Conservation (phyloP, 53 echinoderm and acorn worm species). For the Paelopatides confundens region DNA sequence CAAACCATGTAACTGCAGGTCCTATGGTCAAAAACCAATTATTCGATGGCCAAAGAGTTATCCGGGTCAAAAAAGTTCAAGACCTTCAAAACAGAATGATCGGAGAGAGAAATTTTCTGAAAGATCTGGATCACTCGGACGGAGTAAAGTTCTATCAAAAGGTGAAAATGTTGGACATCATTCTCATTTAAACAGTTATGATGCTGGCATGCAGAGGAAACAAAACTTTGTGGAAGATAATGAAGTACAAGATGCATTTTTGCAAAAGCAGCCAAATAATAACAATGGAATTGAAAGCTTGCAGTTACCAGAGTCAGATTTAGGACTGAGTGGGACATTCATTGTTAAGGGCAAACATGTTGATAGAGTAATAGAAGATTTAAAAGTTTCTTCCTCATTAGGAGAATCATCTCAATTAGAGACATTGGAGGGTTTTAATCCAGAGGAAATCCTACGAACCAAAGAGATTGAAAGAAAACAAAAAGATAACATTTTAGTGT, state of each 20-base stretch:
- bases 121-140: neutral
- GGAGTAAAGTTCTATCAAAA: neutral
- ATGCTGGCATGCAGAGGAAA: neutral
- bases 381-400: neutral
- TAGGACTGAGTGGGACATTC: constrained; percentile 34
- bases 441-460: neutral
- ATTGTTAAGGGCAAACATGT: constrained; percentile 1
- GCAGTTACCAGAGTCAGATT: neutral
- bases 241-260: neutral
- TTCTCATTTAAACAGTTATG: neutral
- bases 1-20: neutral
- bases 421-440: neutral
- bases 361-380: constrained; percentile 11
- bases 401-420: neutral
- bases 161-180: neutral
- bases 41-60: neutral
- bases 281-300: neutral
- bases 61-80: neutral
- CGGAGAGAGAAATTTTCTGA: neutral
- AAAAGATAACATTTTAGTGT: too few species aligned
- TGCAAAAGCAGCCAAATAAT: neutral
- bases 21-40: neutral
- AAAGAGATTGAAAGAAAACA: neutral
- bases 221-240: neutral
- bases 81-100: neutral